Conservation (phyloP, 2,113 vertebrate species). For the Pseudonaja textilis region DNA sequence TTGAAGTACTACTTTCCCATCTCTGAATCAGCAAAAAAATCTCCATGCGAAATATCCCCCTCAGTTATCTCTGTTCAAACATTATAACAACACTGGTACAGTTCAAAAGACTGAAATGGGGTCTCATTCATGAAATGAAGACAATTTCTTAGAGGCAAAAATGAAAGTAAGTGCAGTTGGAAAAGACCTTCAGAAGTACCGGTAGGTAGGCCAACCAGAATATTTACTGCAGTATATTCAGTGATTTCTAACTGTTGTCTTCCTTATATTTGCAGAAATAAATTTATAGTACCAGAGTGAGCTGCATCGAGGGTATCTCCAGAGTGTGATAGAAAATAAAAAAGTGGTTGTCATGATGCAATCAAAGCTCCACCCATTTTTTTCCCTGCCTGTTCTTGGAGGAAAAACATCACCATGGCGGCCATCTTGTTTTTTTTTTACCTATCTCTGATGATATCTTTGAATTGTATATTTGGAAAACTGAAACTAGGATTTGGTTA, state of each 20-base stretch:
- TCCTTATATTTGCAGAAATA: not conserved
- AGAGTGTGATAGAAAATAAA: not conserved
- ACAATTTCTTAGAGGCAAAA: not conserved
- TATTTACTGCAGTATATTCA: not conserved
- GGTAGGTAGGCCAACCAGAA: not conserved
- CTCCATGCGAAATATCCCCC: not conserved
- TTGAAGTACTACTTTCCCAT: not conserved
- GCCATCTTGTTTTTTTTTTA: not conserved
- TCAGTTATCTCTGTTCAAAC: not conserved
- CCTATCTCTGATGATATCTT: not conserved
- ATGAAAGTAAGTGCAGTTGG: not conserved
- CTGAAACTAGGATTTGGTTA: not conserved
- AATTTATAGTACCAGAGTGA: not conserved
- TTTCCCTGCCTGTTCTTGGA: not conserved
- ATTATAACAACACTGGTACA: not conserved
- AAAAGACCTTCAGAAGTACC: not conserved
- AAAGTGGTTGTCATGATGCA: not conserved
- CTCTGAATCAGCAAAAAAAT: not conserved
- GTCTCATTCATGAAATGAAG: not conserved
- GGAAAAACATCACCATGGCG: not conserved
- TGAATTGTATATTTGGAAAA: slow-evolving; percentile 1
- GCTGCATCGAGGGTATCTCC: not conserved
- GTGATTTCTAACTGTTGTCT: not conserved
- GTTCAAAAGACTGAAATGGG: not conserved
- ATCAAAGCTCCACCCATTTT: not conserved